Evolutionary conservation across 2,113 vertebrate species (phyloP).

Genomic region (Phodopus roborovskii): DNA sequence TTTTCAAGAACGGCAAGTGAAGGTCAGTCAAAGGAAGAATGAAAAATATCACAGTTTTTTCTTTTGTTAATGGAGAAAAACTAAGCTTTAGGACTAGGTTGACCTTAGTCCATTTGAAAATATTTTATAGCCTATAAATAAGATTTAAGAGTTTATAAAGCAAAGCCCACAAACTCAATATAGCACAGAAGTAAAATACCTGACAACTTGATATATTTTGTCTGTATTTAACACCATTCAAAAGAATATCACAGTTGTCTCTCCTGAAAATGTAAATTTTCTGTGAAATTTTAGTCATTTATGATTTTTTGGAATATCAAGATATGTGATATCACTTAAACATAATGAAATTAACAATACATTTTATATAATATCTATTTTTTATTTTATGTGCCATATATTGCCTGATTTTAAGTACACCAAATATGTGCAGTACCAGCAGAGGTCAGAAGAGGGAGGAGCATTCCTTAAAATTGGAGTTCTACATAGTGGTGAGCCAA

Average conservation of each 20-base stretch:
- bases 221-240: slow-evolving; percentile 49
- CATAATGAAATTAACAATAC: neutral
- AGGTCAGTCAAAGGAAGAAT: slow-evolving; percentile 70
- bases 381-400: neutral
- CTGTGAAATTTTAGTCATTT: neutral
- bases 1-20: slow-evolving; percentile 63
- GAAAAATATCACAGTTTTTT: slow-evolving; percentile 68
- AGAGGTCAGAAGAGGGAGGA: neutral
- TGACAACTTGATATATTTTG: slow-evolving; percentile 42
- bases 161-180: slow-evolving; percentile 54
- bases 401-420: neutral
- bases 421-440: neutral
- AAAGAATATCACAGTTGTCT: slow-evolving; percentile 9
- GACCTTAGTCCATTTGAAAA: slow-evolving; percentile 48
- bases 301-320: neutral
- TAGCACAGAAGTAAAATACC: neutral
- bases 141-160: slow-evolving; percentile 55
- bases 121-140: slow-evolving; percentile 70
- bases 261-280: neutral
- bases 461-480: neutral
- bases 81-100: slow-evolving; percentile 23
- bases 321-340: slow-evolving; percentile 26
- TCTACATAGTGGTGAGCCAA: too few species aligned
- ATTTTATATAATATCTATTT: neutral
- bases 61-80: slow-evolving; percentile 59